Evolutionary conservation across 2,888 invertebrate species (phyloP), one percentile per base, ranked within the genome.

Genomic region (Lithophane semibrunnea): DNA sequence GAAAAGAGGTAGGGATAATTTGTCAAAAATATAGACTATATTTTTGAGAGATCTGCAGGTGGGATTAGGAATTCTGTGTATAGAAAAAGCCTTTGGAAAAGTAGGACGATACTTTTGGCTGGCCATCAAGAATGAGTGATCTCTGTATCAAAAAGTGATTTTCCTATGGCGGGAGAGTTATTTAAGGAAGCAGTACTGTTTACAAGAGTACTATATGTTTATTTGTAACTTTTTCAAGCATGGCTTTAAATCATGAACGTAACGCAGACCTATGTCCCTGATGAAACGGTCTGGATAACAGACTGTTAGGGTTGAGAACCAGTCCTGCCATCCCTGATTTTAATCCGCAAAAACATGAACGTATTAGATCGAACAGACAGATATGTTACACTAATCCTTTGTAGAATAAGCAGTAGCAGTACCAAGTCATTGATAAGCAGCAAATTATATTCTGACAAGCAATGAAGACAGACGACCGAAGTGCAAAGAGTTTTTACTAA

Each of bases 351-450:
- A 74, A 71, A 80, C 82, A 82, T 83, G 74, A 71, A 79, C 61
- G 29, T 61, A 73, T 69, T 64, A 79, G 73, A 84, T 83, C 61
- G 12, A 63, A 64, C n/a, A 75, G 72, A 83, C 72, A 73, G 85
- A 83, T 85, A 79, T 60, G 75, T 76, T 67, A 60, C 64, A 72
- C 56, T 83, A 83, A 84, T 80, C 84, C 76, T 85, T 84, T 75
- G 44, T 58, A 10, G 78, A 70, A 83, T 78, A 73, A 73, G 72
- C 61, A 69, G 78, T 12, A n/a, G 9, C 21, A 21, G 54, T 58
- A 66, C 12, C 37, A 49, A 60, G 47, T 68, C 74, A 74, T 63
- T 74, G 68, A 29, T 69, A 66, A 61, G 67, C 58, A 72, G 82
- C 21, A 84, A 85, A 85, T 77, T 74, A 84, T 74, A 74, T 67